Evolutionary conservation across 1,140 invertebrate species (phyloP).

Genomic region (Drosophila pseudoobscura): DNA sequence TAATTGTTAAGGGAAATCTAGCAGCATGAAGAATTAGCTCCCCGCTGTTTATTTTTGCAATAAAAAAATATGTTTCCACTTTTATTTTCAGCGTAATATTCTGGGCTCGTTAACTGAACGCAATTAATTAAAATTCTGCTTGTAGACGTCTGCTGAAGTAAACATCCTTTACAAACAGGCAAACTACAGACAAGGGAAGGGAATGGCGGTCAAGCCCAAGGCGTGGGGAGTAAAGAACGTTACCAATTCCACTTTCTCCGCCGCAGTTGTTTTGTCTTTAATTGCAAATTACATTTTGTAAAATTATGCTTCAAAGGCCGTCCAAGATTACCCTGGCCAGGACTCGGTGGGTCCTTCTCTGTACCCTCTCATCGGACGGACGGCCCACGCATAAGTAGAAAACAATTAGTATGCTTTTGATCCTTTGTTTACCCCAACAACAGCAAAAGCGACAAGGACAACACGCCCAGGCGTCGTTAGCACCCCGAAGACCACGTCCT

Average conservation of each 20-base stretch:
- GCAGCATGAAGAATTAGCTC: conserved; percentile 71
- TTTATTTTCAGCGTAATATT: conserved; percentile 16
- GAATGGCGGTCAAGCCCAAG: conserved; percentile 46
- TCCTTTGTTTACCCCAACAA: conserved; percentile 82
- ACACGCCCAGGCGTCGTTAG: conserved; percentile 64
- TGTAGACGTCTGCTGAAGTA: conserved; percentile 72
- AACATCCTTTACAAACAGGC: conserved; percentile 76
- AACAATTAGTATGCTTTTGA: conserved; percentile 82
- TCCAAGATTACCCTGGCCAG: conserved; percentile 61
- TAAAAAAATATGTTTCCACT: conserved; percentile 56
- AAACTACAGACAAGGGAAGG: conserved; percentile 8
- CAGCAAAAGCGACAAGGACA: conserved; percentile 50
- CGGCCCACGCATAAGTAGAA: conserved; percentile 70
- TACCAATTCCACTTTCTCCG: conserved; percentile 29
- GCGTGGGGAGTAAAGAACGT: conserved; percentile 45
- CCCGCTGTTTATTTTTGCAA: conserved; percentile 66
- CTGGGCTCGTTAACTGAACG: conserved; percentile 30
- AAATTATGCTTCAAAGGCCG: conserved; percentile 75
- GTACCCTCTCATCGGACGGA: neutral
- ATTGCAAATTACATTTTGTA: conserved; percentile 82
- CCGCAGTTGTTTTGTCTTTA: conserved; percentile 63
- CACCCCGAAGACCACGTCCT: conserved; percentile 68
- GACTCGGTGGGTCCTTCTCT: neutral
- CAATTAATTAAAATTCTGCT: conserved; percentile 81
- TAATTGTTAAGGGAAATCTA: conserved; percentile 56